Conservation (phyloP, 2,113 vertebrate genomes). For the Monarcha castaneiventris region DNA sequence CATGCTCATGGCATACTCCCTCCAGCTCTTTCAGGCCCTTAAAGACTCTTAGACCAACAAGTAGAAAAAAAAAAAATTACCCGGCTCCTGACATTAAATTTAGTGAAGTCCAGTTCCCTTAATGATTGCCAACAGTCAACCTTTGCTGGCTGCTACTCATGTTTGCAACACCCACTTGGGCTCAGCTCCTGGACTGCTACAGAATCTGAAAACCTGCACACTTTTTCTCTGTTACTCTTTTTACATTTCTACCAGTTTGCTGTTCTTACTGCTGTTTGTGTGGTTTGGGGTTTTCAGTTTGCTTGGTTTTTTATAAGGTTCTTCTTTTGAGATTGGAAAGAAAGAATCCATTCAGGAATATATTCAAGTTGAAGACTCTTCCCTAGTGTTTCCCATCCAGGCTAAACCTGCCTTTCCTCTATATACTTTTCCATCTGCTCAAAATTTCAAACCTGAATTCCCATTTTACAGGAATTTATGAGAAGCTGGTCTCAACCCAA, state of each 20-base stretch:
- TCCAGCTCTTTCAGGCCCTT: neutral
- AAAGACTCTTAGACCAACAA: neutral
- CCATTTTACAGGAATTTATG: neutral
- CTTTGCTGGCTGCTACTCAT: neutral
- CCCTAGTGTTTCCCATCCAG: neutral
- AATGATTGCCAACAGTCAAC: neutral
- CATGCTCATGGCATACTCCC: fast-evolving
- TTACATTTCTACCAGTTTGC: neutral
- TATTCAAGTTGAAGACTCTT: neutral
- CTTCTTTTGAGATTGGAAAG: neutral
- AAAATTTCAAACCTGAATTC: neutral
- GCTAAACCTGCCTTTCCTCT: neutral
- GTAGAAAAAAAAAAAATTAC: neutral
- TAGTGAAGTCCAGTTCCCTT: neutral
- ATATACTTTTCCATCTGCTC: neutral
- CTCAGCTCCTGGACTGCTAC: neutral
- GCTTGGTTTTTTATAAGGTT: neutral
- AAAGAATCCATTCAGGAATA: neutral
- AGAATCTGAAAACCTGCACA: neutral
- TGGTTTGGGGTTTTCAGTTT: neutral
- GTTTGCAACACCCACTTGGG: neutral
- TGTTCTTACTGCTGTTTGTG: neutral
- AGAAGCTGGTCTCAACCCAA: neutral
- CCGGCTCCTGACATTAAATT: neutral
- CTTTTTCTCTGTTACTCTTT: neutral